phyloP scores from a whole-genome alignment of 2,888 invertebrate species.

The Rutpela maculata region DNA sequence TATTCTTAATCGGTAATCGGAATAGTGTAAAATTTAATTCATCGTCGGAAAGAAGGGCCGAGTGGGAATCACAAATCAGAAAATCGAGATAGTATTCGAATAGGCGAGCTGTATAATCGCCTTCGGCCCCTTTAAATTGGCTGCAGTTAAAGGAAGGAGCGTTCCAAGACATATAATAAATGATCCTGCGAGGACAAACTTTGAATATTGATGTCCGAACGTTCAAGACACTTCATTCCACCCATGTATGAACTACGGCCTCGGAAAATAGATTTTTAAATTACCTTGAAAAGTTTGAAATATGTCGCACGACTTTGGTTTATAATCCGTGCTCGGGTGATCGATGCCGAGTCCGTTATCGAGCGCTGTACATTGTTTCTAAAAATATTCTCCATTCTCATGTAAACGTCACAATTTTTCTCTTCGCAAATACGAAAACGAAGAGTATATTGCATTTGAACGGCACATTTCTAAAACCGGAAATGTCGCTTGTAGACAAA shows the following conservation, averaged over 20 bases:
- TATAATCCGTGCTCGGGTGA: slow-evolving; percentile 47
- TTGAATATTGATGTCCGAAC: slow-evolving; percentile 73
- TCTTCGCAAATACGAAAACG: no score
- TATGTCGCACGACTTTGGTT: slow-evolving; percentile 57
- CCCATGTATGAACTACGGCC: slow-evolving; percentile 64
- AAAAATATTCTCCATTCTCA: background rate
- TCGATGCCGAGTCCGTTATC: slow-evolving; percentile 3
- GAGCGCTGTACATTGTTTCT: background rate
- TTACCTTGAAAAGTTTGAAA: slow-evolving; percentile 57
- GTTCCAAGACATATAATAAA: slow-evolving; percentile 71
- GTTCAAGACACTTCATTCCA: slow-evolving; percentile 66
- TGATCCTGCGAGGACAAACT: slow-evolving; percentile 71
- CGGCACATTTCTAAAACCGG: no score
- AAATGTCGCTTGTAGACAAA: no score
- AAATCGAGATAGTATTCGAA: slow-evolving; percentile 63
- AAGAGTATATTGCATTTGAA: no score
- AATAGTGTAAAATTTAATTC: slow-evolving; percentile 47
- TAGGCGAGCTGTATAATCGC: slow-evolving; percentile 63
- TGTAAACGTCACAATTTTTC: background rate
- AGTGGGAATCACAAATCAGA: slow-evolving; percentile 58
- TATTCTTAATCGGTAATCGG: slow-evolving; percentile 45
- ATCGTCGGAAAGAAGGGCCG: slow-evolving; percentile 38
- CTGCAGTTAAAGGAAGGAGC: slow-evolving; percentile 63
- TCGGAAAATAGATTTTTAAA: slow-evolving; percentile 70
- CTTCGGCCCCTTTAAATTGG: slow-evolving; percentile 63